Conservation (phyloP, 2,113 vertebrate species). For the Himantopus leucocephalus region DNA sequence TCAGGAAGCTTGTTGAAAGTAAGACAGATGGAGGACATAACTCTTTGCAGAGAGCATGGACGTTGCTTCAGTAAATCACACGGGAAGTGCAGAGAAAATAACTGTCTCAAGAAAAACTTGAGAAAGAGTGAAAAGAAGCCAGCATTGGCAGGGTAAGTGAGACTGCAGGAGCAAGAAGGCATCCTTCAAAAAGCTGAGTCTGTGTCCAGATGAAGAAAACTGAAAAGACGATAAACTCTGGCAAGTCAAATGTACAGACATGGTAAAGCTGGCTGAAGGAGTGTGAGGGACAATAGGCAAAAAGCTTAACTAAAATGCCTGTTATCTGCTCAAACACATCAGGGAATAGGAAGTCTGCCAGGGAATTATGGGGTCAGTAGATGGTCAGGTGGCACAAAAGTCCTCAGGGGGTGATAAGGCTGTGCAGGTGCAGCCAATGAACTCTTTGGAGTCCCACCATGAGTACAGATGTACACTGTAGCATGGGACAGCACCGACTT, state of each 20-base stretch:
- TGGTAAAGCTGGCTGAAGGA: not conserved
- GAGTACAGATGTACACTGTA: not conserved
- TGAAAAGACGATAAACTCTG: not conserved
- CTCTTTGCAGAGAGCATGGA: not conserved
- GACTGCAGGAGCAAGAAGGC: not conserved
- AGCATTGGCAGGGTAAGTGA: not conserved
- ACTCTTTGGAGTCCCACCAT: not conserved
- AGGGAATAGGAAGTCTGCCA: not conserved
- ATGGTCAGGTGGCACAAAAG: not conserved
- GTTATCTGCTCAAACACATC: not conserved
- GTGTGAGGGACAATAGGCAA: not conserved
- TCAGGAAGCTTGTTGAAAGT: not conserved
- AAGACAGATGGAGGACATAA: not conserved
- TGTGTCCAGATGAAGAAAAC: not conserved
- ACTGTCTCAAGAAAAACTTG: not conserved
- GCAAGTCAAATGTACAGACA: not conserved
- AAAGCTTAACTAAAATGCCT: not conserved
- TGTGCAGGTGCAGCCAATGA: not conserved
- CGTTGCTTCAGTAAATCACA: not conserved
- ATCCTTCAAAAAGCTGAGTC: not conserved
- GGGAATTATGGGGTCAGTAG: not conserved
- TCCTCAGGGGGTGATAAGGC: not conserved
- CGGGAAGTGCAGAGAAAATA: not conserved
- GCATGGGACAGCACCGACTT: not conserved
- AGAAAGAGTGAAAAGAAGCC: not conserved